Percentiles rank a stretch among this genome's conserved stretches.
Evolutionary conservation across 2,888 invertebrate species (phyloP).

Genomic region (Leucophora obtusa): DNA sequence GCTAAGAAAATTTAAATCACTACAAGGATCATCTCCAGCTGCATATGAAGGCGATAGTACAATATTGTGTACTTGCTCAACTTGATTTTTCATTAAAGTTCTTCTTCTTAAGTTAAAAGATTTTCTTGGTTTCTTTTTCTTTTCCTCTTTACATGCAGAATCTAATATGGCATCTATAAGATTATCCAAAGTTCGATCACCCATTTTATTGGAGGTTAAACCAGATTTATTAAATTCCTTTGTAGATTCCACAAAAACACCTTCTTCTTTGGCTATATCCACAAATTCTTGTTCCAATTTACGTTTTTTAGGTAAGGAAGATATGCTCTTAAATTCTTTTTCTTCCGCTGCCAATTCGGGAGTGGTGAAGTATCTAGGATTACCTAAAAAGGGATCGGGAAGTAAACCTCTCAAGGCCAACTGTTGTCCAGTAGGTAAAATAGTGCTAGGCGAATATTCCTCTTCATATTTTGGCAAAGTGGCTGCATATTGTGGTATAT

Average conservation of each 20-base stretch:
- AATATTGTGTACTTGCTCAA: conserved; percentile 59
- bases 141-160: conserved; percentile 75
- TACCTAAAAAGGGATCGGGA: conserved; percentile 74
- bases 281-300: conserved; percentile 73
- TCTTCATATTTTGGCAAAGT: conserved; percentile 77
- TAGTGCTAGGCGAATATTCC: conserved; percentile 76
- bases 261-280: conserved; percentile 65
- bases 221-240: conserved; percentile 65
- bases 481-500: conserved; percentile 71
- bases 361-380: conserved; percentile 74
- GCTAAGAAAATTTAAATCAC: conserved; percentile 74
- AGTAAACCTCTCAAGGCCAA: conserved; percentile 75
- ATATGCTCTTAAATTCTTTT: conserved; percentile 15
- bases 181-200: conserved; percentile 76
- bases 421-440: conserved; percentile 72
- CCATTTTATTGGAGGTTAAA: conserved; percentile 74
- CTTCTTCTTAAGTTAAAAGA: conserved; percentile 75
- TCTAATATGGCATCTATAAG: conserved; percentile 78
- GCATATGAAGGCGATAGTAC: conserved; percentile 76
- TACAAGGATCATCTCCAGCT: conserved; percentile 77
- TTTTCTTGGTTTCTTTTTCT: conserved; percentile 71
- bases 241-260: conserved; percentile 54
- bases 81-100: conserved; percentile 72
- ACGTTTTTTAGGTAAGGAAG: conserved; percentile 68
- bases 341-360: conserved; percentile 41